Evolutionary conservation across 1,140 invertebrate genomes (phyloP), one percentile per base, ranked within the genome.

Genomic region (Pygmarrhopalites habei): DNA sequence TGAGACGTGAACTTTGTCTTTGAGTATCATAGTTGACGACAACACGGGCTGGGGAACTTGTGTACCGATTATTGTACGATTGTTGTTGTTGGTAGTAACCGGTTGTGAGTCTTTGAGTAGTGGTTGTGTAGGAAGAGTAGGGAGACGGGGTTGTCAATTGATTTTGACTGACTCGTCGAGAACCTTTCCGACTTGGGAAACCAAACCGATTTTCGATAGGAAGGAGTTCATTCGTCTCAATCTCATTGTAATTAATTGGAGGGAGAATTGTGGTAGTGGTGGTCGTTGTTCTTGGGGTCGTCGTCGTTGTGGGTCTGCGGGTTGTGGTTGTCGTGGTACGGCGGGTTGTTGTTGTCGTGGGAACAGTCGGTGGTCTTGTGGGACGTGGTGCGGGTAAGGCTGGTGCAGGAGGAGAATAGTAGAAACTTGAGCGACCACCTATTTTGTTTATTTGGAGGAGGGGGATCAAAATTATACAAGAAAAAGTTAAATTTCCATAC

Each of bases 161-260:
- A 14, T 41, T 25, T 26, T 5, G 2, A 3, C 35, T 3, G 5
- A 14, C 17, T 41, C 53, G 3, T 7, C 23, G 12, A 7, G 29
- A 41, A 26, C 39, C 39, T 26, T 56, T 56, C 5, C 53, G 26
- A 39, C 39, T 29, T 5, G 57, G 39, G 25, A 59, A 59, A 44
- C 43, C 43, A 25, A 29, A 49, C 12, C 62, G 55, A 23, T 58
- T 64, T 29, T 43, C 55, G 26, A 64, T 52, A 5, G 28, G 30
- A 19, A 51, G 21, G 21, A 68, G 58, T 41, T 68, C 67, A 58
- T 68, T 68, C 1, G 67, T 58, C 35, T 68, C 67, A 25, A 68
- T 62, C 51, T 65, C 62, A 46, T 68, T 68, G 46, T 63, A 68
- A 19, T 44, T 30, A 26, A 32, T 59, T 21, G 10, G 30, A 10